Evolutionary conservation across 2,113 vertebrate genomes (phyloP).

Genomic region (Phaethornis superciliosus): DNA sequence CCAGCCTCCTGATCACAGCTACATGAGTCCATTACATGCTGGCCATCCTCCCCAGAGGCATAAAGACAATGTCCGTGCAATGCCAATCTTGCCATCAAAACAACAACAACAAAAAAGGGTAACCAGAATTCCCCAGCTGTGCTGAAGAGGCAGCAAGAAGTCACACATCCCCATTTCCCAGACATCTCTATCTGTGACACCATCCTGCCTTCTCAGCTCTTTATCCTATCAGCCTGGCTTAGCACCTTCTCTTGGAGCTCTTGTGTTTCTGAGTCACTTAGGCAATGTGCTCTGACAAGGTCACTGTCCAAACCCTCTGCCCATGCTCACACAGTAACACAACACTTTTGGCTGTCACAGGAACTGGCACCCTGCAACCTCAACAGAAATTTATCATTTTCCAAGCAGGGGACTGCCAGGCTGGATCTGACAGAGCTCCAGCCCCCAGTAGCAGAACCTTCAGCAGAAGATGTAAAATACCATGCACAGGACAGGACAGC

Average conservation of each 20-base stretch:
- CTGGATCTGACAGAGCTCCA: background rate
- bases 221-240: background rate
- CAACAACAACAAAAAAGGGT: background rate
- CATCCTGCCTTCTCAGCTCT: background rate
- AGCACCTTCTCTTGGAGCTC: too few relatives aligned
- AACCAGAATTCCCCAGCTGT: background rate
- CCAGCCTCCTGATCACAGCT: background rate
- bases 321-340: accelerated
- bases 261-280: background rate
- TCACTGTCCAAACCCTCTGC: background rate
- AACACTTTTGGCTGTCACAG: background rate
- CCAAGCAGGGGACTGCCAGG: background rate
- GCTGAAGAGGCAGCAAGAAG: background rate
- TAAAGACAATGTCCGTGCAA: background rate
- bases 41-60: background rate
- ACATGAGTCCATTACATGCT: background rate
- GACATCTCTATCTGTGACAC: background rate
- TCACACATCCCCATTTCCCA: background rate
- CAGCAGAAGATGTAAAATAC: background rate
- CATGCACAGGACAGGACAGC: background rate
- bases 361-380: background rate
- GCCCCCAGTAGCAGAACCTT: background rate
- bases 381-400: background rate
- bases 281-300: background rate
- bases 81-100: background rate